Evolutionary conservation across 2,797 vertebrate genomes (phyloP), one percentile per base, ranked within the genome.

Genomic region (Lophius americanus): DNA sequence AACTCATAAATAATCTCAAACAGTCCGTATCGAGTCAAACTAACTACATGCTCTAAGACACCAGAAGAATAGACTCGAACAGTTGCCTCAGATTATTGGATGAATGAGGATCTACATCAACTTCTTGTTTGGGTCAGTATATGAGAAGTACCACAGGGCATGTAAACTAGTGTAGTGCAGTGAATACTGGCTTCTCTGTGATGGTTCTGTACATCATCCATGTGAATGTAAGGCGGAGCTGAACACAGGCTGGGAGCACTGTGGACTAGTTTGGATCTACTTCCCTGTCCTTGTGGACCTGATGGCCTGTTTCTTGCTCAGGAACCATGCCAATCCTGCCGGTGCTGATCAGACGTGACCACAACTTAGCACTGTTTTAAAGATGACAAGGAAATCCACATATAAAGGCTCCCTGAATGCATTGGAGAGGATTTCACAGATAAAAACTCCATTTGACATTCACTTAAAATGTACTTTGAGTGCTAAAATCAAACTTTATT

Each of bases 261-360:
- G 55, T 59, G 37, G 33, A 38, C 51, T 11, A 49, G n/a, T 4
- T 64, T 7, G 3, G 35, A 33, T 54, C 52, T 14, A 61, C 33
- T 49, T 35, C 55, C 36, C 35, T 6, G 42, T 58, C 13, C 33
- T 3, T 54, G 14, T 61, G 51, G 66, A 55, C 57, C 51, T 43
- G 32, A 56, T 56, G 42, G 39, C n/a, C 60, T 23, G 44, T 59
- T 3, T 79, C 73, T 60, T 72, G 56, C 1, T 72, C 36, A 35
- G 68, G 70, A 76, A 41, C 72, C 57, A 2, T 33, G 46, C 66
- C 66, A 58, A 23, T 23, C 23, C 23, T 23, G 23, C n/a, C n/a
- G n/a, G n/a, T n/a, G n/a, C n/a, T n/a, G n/a, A n/a, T n/a, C n/a
- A n/a, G 70, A 60, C 9, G 12, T 61, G 10, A 43, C 39, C 51